Base-by-base conservation (phyloP, 1,140 invertebrate species). In the Zaprionus tsacasi region DNA sequence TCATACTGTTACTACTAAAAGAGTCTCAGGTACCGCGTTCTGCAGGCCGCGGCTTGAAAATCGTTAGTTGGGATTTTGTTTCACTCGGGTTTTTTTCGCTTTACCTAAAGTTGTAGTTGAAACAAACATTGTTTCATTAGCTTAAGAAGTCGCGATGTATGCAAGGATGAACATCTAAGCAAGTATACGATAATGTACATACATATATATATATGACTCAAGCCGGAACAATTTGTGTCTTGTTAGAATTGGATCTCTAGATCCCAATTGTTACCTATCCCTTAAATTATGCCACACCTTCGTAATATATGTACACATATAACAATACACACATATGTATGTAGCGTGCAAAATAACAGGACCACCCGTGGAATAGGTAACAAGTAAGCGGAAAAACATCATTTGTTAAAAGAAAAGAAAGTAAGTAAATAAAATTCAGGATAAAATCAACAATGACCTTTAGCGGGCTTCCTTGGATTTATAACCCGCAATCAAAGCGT, bases 271-370 rank as follows among this genome's bases (percentile, higher is more conserved):
- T 13, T 33, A n/a, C 6, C 52, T 27, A 4, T 50, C 17, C 45
- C 45, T 17, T 50, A 50, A 50, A 50, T 50, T 50, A 50, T 50
- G 45, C 45, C 45, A 50, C 45, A 50, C 27, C 52, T 55, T 55
- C 11, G 13, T 33, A n/a, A 13, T 64, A 54, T 7, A 64, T 15
- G 50, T 12, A 38, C 35, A 48, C 21, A 21, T 30, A 17, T 17
- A 60, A 3, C 2, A 21, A 21, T 6, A 30, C 45, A 40, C 45
- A 45, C 45, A 6, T 43, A 17, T 27, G 6, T 60, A 61, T 35
- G 7, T 27, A 30, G 52, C 52, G 52, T 55, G 21, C 13, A 13
- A 30, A 55, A 55, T 50, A 25, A 50, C 17, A 50, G 11, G 45
- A 50, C 45, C 45, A n/a, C 17, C 45, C 40, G n/a, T 45, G 6